Conservation (phyloP, 1,140 invertebrate genomes). For the Pseudobourletiella spinata region DNA sequence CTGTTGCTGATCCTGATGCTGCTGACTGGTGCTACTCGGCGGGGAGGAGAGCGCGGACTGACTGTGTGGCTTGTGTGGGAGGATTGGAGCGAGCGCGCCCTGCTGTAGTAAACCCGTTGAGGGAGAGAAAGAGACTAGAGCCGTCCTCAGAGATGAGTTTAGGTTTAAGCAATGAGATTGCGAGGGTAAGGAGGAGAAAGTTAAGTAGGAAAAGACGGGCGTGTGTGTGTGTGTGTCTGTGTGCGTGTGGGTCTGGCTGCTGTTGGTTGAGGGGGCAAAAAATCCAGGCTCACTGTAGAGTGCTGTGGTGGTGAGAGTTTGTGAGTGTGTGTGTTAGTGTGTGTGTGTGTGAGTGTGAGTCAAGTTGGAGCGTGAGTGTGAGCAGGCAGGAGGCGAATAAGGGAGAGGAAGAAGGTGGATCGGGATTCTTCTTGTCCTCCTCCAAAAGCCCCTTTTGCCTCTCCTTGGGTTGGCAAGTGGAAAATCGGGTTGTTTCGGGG, state of each 20-base stretch:
- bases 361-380: not conserved
- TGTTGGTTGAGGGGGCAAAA: slow-evolving; percentile 21
- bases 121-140: too few species aligned
- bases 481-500: slow-evolving; percentile 16
- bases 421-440: not conserved
- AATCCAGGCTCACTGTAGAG: not conserved
- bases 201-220: slow-evolving; percentile 32
- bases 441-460: not conserved
- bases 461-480: slow-evolving; percentile 5
- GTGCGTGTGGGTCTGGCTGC: too few species aligned
- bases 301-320: not conserved
- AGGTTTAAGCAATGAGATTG: slow-evolving; percentile 23
- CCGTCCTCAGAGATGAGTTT: slow-evolving; percentile 6
- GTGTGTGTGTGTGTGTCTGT: too few species aligned
- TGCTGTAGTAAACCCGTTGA: too few species aligned
- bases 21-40: too few species aligned
- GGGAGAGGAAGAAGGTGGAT: not conserved
- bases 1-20: too few species aligned
- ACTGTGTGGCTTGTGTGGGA: too few species aligned
- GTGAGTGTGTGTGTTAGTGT: not conserved
- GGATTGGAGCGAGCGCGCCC: too few species aligned
- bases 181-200: slow-evolving; percentile 31
- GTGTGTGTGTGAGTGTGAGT: not conserved
- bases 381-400: not conserved
- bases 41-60: too few species aligned